Percentiles rank a stretch among this genome's conserved stretches.
These are phyloP conservation scores for Automeris io DNA, from an alignment of 2,888 invertebrate genomes.

Conservation along the genomic window DNA sequence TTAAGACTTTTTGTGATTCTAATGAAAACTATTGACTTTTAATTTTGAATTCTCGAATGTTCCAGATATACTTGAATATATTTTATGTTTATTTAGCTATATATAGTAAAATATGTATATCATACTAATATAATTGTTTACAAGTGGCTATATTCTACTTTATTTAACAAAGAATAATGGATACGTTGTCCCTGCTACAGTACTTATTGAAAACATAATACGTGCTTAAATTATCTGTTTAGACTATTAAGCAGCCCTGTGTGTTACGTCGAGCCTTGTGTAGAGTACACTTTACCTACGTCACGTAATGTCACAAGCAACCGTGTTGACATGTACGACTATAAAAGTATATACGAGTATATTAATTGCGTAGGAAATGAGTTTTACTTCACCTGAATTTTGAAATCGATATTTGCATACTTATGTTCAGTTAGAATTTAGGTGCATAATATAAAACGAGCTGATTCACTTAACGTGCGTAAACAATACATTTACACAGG, in stretches of 20 bases:
- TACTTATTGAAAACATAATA: slow-evolving; percentile 33
- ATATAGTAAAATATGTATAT: too few species aligned
- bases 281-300: slow-evolving; percentile 18
- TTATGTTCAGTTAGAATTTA: neutral
- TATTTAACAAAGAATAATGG: neutral
- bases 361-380: slow-evolving; percentile 18
- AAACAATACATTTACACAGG: too few species aligned
- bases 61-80: too few species aligned
- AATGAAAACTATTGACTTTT: too few species aligned
- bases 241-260: slow-evolving; percentile 22
- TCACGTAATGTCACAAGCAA: slow-evolving; percentile 24
- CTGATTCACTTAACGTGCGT: neutral
- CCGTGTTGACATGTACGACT: slow-evolving; percentile 26
- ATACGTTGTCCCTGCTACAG: slow-evolving; percentile 11
- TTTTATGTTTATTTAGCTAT: too few species aligned
- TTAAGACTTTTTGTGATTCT: too few species aligned
- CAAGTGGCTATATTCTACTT: too few species aligned
- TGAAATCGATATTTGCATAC: slow-evolving; percentile 1
- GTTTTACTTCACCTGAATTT: slow-evolving; percentile 2
- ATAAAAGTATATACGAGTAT: slow-evolving; percentile 26
- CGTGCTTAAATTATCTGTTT: slow-evolving; percentile 17
- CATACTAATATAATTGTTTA: too few species aligned
- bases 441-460: neutral
- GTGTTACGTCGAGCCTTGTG: slow-evolving; percentile 18
- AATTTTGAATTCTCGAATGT: too few species aligned